Evolutionary conservation across 2,797 vertebrate genomes (phyloP), one percentile per base, ranked within the genome.

Genomic region (Helarctos malayanus): DNA sequence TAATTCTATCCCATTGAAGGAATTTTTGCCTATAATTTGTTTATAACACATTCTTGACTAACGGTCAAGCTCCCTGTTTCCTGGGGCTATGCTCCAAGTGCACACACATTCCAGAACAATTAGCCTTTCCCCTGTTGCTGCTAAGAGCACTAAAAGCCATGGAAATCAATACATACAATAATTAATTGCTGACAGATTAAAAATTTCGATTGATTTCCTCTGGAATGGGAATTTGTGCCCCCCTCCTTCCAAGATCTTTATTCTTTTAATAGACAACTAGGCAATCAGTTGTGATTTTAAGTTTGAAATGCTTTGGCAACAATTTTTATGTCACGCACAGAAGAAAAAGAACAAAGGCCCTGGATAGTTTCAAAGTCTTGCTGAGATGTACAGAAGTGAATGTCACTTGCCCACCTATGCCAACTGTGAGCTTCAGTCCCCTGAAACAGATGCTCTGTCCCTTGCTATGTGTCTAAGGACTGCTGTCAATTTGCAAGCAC

Each of bases 101-200:
- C 81, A 94, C 25, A 61, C 0, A 15, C 69, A 94, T 93, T 97
- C 95, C 92, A 92, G 86, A 96, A 79, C 29, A 57, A 68, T 95
- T 94, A 97, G 91, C 81, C 73, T 91, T 63, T 94, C 73, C 91
- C 91, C 38, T 54, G 83, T 83, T 85, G 93, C 90, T 86, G 49
- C 88, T 96, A 73, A 92, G 83, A 97, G 78, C 83, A 80, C 65
- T 95, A 93, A 97, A 97, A 97, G 92, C 78, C 76, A 49, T 63
- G 56, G 32, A 92, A 97, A 97, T 83, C 73, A 45, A 96, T 97
- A 89, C 76, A 59, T 84, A 91, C 10, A 57, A 85, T 87, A 82
- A 61, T 94, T 98, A 97, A 93, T 94, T 96, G 91, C 96, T 76
- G 95, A 94, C 89, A 96, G 91, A 92, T 96, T 98, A 88, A 95